Evolutionary conservation across 2,113 vertebrate species (phyloP).

Genomic region (Microcebus lehilahytsara): DNA sequence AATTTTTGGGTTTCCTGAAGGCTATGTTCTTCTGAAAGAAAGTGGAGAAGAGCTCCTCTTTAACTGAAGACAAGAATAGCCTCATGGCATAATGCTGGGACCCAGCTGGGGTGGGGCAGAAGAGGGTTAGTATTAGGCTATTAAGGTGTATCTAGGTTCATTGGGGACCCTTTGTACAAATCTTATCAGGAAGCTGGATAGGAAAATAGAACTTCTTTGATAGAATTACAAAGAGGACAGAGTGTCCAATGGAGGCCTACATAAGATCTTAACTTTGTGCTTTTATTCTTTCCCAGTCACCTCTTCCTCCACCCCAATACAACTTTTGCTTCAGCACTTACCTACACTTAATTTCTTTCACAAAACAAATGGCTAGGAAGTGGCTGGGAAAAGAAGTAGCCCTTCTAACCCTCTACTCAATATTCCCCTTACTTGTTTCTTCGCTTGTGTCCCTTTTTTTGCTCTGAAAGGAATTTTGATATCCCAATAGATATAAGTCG

Average conservation of each 20-base stretch:
- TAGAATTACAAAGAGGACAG: neutral
- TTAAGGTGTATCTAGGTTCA: neutral
- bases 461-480: conserved; percentile 82
- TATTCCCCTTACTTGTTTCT: conserved; percentile 64
- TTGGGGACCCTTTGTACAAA: neutral
- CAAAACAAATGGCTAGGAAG: neutral
- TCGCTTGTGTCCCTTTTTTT: conserved; percentile 68
- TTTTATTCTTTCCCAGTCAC: neutral
- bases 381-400: neutral
- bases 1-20: neutral
- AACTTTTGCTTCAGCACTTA: neutral
- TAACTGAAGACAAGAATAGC: neutral
- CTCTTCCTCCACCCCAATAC: neutral
- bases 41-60: neutral
- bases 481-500: conserved; percentile 83
- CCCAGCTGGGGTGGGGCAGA: neutral
- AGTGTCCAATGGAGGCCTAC: neutral
- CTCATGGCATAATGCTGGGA: neutral
- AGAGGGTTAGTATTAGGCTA: neutral
- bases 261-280: neutral
- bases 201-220: neutral
- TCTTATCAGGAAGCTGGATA: neutral
- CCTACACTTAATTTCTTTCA: conserved; percentile 25
- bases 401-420: neutral
- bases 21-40: neutral